These are phyloP conservation scores for Orycteropus afer DNA, from an alignment of 2,113 vertebrate species.

Conservation along the genomic window DNA sequence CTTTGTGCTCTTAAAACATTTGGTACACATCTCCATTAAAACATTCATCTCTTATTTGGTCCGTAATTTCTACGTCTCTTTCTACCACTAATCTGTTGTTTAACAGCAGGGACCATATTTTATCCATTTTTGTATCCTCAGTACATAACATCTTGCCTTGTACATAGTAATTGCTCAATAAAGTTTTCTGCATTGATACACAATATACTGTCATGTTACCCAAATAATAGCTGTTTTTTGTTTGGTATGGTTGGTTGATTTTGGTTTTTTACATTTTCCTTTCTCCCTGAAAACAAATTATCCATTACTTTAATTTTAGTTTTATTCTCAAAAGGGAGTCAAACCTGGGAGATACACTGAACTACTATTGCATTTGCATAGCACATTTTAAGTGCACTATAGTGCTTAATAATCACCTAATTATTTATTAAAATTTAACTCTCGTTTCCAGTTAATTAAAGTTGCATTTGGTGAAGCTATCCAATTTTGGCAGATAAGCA, in stretches of 20 bases:
- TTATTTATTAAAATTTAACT: conserved; percentile 68
- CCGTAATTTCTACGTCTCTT: conserved; percentile 6
- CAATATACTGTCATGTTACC: background rate
- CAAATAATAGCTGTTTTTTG: background rate
- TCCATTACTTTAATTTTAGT: background rate
- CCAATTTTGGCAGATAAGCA: conserved; percentile 52
- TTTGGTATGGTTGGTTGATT: background rate
- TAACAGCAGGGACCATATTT: background rate
- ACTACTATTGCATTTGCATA: background rate
- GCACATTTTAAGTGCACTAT: conserved; percentile 15
- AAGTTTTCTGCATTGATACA: background rate
- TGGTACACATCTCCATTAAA: background rate
- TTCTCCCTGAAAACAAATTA: background rate
- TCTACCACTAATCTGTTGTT: background rate
- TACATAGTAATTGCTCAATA: background rate
- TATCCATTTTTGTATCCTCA: background rate
- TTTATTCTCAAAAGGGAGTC: conserved; percentile 30
- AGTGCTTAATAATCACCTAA: conserved; percentile 50
- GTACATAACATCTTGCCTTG: background rate
- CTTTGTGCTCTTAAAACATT: conserved; percentile 5
- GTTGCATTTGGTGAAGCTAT: conserved; percentile 50
- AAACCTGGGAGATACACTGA: background rate
- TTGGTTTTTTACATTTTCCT: background rate
- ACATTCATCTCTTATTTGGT: background rate
- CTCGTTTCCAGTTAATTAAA: conserved; percentile 68